A percentile compares a stretch with the other conserved stretches of the same genome.
phyloP scores from a whole-genome alignment of 2,797 vertebrate genomes.

The Tiaroga cobitis region DNA sequence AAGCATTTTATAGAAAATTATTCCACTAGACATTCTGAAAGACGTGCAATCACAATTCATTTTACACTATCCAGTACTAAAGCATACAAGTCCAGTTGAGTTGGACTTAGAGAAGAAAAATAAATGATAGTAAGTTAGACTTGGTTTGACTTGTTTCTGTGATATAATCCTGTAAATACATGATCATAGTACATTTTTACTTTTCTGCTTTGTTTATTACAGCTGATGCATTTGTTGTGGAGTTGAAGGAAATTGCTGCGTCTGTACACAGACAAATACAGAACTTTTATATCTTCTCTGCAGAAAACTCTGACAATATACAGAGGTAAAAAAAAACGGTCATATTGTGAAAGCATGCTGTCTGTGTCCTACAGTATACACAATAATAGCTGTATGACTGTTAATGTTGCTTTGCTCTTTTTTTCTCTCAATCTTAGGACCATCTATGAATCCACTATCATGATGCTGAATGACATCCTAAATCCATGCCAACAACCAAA shows the following conservation, averaged over 20 bases:
- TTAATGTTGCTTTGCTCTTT: constrained; percentile 32
- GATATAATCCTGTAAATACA: not conserved
- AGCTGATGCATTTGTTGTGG: constrained; percentile 75
- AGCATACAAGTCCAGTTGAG: not conserved
- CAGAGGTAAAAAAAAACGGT: constrained; percentile 76
- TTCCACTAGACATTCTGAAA: not conserved
- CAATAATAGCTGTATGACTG: not conserved
- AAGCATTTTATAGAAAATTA: not conserved
- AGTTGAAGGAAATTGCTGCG: constrained; percentile 77
- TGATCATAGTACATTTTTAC: not conserved
- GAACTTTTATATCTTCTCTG: constrained; percentile 68
- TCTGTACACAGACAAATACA: constrained; percentile 79
- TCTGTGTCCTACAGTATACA: not conserved
- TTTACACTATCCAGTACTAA: not conserved
- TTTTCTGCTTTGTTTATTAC: constrained; percentile 25
- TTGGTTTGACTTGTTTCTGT: not conserved
- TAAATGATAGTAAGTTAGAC: not conserved
- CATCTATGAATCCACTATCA: constrained; percentile 84
- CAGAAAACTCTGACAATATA: constrained; percentile 68
- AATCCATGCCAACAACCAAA: constrained; percentile 62
- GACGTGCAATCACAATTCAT: not conserved
- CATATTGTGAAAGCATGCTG: not conserved
- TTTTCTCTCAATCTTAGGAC: constrained; percentile 74
- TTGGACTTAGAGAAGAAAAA: not conserved
- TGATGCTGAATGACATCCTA: constrained; percentile 83